Conservation (phyloP, 2,113 vertebrate species). For the Microtus oregoni region DNA sequence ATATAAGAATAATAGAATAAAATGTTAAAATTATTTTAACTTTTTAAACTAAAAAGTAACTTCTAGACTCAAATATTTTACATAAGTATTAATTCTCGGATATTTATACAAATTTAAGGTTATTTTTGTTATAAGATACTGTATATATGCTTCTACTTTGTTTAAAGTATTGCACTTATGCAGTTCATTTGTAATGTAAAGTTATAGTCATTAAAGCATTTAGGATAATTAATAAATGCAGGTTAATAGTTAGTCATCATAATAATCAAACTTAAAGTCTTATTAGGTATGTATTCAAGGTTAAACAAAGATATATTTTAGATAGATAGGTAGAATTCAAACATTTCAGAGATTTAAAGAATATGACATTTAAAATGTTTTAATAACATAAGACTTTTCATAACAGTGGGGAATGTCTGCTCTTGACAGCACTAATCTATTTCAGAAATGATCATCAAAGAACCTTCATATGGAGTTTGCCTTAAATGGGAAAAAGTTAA, state of each 20-base stretch:
- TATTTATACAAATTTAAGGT: neutral
- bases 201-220: neutral
- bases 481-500: neutral
- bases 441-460: neutral
- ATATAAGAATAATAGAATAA: too few relatives aligned
- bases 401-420: neutral
- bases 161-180: neutral
- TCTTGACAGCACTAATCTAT: neutral
- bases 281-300: neutral
- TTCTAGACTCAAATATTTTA: too few relatives aligned
- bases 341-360: neutral
- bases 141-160: neutral
- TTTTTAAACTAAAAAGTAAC: too few relatives aligned
- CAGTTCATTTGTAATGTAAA: neutral
- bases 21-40: too few relatives aligned
- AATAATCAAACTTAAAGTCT: neutral
- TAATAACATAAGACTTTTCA: neutral
- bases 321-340: neutral
- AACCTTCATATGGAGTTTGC: neutral
- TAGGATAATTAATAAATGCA: neutral
- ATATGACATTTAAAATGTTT: neutral
- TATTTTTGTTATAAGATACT: neutral
- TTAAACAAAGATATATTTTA: neutral
- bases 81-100: too few relatives aligned
- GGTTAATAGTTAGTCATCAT: neutral